A percentile compares a stretch with the other conserved stretches of the same genome.
These are phyloP conservation scores for Calephelis virginiensis DNA, from an alignment of 1,140 invertebrate species.

Conservation along the genomic window DNA sequence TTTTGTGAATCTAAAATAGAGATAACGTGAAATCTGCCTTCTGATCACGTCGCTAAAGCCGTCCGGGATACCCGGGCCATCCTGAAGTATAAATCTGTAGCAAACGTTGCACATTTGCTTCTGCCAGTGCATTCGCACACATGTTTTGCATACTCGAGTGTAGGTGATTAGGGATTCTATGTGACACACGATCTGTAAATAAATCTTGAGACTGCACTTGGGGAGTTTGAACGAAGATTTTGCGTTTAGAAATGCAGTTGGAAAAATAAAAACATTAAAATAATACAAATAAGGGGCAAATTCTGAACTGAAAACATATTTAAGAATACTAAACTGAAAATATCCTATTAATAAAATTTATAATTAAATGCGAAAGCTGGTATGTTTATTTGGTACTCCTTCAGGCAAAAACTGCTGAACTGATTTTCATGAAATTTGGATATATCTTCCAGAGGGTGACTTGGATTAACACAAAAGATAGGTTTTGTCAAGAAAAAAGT, in stretches of 20 bases:
- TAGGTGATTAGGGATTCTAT: constrained; percentile 15
- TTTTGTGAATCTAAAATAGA: constrained; percentile 3
- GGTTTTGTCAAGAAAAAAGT: too few species aligned
- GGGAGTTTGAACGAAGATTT: not conserved
- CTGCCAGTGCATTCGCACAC: constrained; percentile 22
- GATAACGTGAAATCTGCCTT: constrained; percentile 13
- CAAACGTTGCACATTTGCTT: constrained; percentile 17
- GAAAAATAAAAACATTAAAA: not conserved
- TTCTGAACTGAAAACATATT: too few species aligned
- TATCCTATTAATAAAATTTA: too few species aligned
- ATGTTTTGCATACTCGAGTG: constrained; percentile 20
- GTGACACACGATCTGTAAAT: constrained; percentile 14
- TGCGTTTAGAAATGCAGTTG: not conserved
- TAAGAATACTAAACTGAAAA: too few species aligned
- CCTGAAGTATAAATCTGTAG: constrained; percentile 21
- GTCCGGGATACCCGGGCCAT: constrained; percentile 9
- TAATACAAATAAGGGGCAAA: too few species aligned
- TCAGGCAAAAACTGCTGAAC: too few species aligned
- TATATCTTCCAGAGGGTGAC: too few species aligned
- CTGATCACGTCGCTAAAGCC: constrained; percentile 19
- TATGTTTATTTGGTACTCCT: too few species aligned
- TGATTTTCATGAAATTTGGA: too few species aligned
- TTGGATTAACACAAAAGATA: too few species aligned
- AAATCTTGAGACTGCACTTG: constrained; percentile 16
- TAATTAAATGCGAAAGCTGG: too few species aligned